phyloP scores from a whole-genome alignment of 1,140 invertebrate genomes.

The Dendroctonus ponderosae region DNA sequence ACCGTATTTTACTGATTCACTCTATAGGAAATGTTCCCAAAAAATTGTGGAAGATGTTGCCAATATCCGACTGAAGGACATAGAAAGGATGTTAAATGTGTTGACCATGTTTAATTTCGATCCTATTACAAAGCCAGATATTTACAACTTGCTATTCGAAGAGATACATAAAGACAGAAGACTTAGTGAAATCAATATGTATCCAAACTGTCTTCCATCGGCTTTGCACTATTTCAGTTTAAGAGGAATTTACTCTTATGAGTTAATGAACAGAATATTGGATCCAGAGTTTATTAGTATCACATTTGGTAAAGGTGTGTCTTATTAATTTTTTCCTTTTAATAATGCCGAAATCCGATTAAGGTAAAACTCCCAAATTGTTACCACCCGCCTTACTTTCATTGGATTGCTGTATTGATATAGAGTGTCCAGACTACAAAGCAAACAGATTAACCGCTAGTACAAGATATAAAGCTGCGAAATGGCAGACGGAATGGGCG shows the following conservation, averaged over 20 bases:
- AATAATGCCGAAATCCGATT: background rate
- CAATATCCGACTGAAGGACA: constrained; percentile 59
- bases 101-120: constrained; percentile 55
- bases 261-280: constrained; percentile 54
- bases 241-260: constrained; percentile 52
- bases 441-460: constrained; percentile 53
- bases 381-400: constrained; percentile 54
- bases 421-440: constrained; percentile 60
- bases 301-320: constrained; percentile 50
- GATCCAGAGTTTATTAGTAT: constrained; percentile 51
- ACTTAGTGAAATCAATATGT: constrained; percentile 52
- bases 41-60: constrained; percentile 38
- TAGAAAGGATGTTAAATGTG: constrained; percentile 59
- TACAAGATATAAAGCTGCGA: constrained; percentile 49
- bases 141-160: constrained; percentile 52
- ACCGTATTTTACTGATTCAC: background rate
- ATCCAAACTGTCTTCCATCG: constrained; percentile 50
- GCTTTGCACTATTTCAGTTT: constrained; percentile 55
- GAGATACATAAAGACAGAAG: constrained; percentile 53
- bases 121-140: constrained; percentile 45
- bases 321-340: background rate
- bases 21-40: constrained; percentile 32
- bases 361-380: constrained; percentile 28
- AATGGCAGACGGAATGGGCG: constrained; percentile 52
- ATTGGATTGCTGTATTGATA: constrained; percentile 55